Evolutionary conservation across 2,888 invertebrate genomes (phyloP).

Genomic region (Urechis unicinctus): DNA sequence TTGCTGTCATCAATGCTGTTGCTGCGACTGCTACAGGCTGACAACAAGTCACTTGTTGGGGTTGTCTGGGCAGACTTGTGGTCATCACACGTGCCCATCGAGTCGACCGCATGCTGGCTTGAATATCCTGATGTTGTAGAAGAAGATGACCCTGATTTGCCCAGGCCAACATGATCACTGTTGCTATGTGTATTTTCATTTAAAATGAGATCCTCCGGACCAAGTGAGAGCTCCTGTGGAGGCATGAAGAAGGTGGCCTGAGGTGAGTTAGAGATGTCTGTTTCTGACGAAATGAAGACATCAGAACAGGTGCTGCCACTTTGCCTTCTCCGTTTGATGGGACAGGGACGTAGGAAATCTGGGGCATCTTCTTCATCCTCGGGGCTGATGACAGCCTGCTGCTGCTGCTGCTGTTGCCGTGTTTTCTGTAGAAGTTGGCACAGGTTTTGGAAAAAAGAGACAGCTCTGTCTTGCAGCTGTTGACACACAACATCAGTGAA

Average conservation of each 20-base stretch:
- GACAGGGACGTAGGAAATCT: background rate
- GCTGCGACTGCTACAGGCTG: background rate
- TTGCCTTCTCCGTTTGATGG: background rate
- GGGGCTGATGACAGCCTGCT: background rate
- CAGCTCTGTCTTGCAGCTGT: background rate
- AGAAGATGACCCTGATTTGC: constrained; percentile 7
- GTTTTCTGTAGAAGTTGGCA: background rate
- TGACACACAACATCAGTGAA: background rate
- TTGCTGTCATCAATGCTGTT: background rate
- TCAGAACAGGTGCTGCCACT: background rate
- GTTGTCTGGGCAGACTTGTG: background rate
- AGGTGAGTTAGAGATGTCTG: background rate
- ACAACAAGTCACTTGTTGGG: background rate
- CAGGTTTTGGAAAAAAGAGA: background rate
- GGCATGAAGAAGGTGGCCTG: background rate
- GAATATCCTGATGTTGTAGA: constrained; percentile 8
- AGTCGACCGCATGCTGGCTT: constrained; percentile 1
- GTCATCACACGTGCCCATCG: background rate
- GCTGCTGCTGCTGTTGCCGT: background rate
- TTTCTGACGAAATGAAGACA: background rate
- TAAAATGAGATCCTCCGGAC: background rate
- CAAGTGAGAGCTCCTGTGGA: background rate
- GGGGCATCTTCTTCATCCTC: background rate
- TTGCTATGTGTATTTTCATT: background rate
- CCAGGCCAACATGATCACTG: background rate